Conservation (phyloP, 2,888 invertebrate species). For the Papilio gigon region DNA sequence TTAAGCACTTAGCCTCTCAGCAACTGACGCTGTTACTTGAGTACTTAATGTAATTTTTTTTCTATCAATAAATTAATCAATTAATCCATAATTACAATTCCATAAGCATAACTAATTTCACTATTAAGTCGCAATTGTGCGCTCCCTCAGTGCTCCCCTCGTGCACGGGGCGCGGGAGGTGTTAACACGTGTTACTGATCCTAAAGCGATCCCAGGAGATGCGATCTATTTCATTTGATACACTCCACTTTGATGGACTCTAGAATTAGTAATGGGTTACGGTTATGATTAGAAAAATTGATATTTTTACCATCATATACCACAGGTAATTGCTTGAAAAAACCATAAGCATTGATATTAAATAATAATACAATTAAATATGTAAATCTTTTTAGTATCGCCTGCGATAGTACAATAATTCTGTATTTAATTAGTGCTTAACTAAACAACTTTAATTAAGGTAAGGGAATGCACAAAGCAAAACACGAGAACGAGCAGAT, state of each 20-base stretch:
- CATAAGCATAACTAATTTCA: conserved; percentile 68
- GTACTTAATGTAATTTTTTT: conserved; percentile 23
- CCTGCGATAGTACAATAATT: not conserved
- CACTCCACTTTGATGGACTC: conserved; percentile 58
- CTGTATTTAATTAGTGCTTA: not conserved
- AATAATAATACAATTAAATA: not conserved
- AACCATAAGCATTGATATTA: too few species aligned
- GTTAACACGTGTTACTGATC: conserved; percentile 78
- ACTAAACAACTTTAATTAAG: not conserved
- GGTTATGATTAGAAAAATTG: conserved; percentile 39
- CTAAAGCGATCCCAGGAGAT: conserved; percentile 57
- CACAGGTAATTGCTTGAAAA: not conserved
- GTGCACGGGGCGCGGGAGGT: conserved; percentile 67
- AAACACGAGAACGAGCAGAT: conserved; percentile 28
- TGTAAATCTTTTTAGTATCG: not conserved
- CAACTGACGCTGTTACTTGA: too few species aligned
- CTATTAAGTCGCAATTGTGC: conserved; percentile 68
- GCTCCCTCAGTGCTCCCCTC: conserved; percentile 58
- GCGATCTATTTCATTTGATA: conserved; percentile 72
- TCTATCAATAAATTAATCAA: conserved; percentile 41
- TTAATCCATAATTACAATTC: conserved; percentile 56
- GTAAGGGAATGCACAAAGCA: not conserved
- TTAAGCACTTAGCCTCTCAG: too few species aligned
- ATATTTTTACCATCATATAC: not conserved
- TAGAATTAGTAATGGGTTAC: conserved; percentile 65